Conservation (phyloP, 1,140 invertebrate genomes). For the Saxidomus purpurata region DNA sequence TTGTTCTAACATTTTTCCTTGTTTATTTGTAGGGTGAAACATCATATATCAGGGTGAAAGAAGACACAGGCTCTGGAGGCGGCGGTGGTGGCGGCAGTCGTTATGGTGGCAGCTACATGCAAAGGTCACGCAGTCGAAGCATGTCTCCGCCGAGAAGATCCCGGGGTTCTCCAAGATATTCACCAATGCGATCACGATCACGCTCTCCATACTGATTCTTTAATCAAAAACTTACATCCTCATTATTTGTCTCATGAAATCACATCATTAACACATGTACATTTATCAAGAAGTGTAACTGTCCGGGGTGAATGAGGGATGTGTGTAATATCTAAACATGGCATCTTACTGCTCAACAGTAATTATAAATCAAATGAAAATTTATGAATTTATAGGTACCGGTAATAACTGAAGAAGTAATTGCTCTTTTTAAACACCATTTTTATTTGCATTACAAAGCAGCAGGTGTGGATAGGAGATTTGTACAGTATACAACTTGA, state of each 20-base stretch:
- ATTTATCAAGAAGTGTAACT: neutral
- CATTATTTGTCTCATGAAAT: neutral
- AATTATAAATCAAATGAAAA: no score
- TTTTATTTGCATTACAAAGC: no score
- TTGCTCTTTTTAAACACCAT: no score
- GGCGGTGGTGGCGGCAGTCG: conserved; percentile 88
- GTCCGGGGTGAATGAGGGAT: neutral
- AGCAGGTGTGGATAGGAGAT: no score
- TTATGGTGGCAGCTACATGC: conserved; percentile 87
- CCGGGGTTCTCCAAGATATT: conserved; percentile 91
- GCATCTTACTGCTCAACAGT: neutral
- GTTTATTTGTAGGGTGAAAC: conserved; percentile 93
- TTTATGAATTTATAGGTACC: no score
- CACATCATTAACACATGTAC: neutral
- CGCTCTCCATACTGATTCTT: conserved; percentile 84
- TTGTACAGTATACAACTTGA: no score
- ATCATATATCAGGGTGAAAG: conserved; percentile 97
- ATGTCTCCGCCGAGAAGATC: conserved; percentile 89
- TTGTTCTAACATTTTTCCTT: no score
- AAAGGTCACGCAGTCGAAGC: conserved; percentile 87
- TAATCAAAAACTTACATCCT: conserved; percentile 17
- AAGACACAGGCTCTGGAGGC: conserved; percentile 94
- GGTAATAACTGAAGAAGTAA: no score
- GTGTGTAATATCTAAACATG: neutral
- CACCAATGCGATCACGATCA: conserved; percentile 94